Conservation (phyloP, 2,113 vertebrate genomes). For the Meriones unguiculatus region DNA sequence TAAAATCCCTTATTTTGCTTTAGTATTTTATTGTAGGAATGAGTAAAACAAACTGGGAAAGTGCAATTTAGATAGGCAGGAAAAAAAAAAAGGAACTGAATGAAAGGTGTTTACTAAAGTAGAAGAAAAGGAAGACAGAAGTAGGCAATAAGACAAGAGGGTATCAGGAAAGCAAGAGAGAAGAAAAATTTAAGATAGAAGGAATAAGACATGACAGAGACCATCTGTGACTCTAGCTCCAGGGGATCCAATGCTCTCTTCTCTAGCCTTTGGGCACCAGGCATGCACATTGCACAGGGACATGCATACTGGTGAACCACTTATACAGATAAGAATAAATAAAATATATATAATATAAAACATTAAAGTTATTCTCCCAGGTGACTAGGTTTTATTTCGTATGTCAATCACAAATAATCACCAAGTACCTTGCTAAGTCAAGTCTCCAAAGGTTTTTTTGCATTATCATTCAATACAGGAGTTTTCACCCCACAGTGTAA, state of each 20-base stretch:
- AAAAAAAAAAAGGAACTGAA: neutral
- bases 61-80: neutral
- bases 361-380: neutral
- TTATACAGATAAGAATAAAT: neutral
- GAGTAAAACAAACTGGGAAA: neutral
- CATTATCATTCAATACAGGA: neutral
- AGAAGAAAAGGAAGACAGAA: neutral
- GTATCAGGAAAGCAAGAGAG: neutral
- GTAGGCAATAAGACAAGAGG: neutral
- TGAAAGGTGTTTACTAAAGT: neutral
- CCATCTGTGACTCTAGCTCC: neutral
- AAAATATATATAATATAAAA: neutral
- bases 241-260: too few species aligned
- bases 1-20: neutral
- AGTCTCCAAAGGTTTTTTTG: neutral
- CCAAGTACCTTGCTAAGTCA: neutral
- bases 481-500: neutral
- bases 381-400: neutral
- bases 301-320: rapidly evolving
- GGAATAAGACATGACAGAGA: neutral
- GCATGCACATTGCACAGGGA: neutral
- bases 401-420: neutral
- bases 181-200: neutral
- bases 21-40: neutral
- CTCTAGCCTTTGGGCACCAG: neutral